Evolutionary conservation across 2,888 invertebrate genomes (phyloP).

Genomic region (Amphipyra berbera): DNA sequence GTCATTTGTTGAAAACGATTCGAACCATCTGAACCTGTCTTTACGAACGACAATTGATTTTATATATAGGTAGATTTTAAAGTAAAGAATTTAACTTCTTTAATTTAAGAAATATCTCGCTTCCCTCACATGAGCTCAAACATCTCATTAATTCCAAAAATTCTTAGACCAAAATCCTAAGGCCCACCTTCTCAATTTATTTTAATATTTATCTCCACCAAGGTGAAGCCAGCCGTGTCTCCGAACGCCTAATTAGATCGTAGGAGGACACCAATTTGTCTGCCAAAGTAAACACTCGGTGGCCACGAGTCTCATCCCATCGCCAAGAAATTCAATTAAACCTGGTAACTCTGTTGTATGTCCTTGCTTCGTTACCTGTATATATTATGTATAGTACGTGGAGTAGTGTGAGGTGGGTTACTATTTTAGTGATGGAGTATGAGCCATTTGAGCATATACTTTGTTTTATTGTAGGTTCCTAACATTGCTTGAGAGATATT

Average conservation of each 20-base stretch:
- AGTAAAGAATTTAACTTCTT: too few relatives aligned
- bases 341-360: constrained; percentile 73
- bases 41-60: too few relatives aligned
- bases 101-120: too few relatives aligned
- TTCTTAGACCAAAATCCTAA: too few relatives aligned
- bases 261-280: constrained; percentile 63
- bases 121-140: too few relatives aligned
- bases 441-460: neutral
- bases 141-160: too few relatives aligned
- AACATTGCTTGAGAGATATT: too few relatives aligned
- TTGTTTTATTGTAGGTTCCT: too few relatives aligned
- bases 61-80: too few relatives aligned
- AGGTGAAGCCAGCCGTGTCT: constrained; percentile 32
- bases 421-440: neutral
- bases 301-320: constrained; percentile 65
- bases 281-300: constrained; percentile 70
- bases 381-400: constrained; percentile 5
- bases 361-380: constrained; percentile 52
- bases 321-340: constrained; percentile 80
- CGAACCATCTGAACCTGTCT: too few relatives aligned
- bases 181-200: too few relatives aligned
- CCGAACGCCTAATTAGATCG: constrained; percentile 57
- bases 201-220: constrained; percentile 1
- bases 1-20: too few relatives aligned
- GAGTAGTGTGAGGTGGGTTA: neutral